Evolutionary conservation across 2,113 vertebrate genomes (phyloP).

Genomic region (Collichthys lucidus): DNA sequence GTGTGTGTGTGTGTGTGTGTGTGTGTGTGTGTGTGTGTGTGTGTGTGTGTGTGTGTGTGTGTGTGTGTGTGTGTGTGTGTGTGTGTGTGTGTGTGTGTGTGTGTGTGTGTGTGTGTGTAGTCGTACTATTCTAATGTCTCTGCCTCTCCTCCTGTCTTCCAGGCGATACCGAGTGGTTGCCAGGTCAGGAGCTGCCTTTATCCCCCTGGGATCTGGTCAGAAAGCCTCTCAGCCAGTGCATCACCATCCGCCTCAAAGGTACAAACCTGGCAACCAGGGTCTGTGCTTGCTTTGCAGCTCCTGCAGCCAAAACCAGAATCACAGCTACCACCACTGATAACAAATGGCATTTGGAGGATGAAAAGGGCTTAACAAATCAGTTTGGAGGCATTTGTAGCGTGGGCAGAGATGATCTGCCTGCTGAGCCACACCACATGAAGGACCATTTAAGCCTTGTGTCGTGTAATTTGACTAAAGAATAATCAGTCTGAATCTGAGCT

Average conservation of each 20-base stretch:
- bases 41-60: constrained; percentile 5
- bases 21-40: constrained; percentile 5
- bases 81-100: constrained; percentile 5
- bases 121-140: background rate
- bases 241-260: constrained; percentile 86
- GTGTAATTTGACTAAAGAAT: constrained; percentile 1
- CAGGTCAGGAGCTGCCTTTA: constrained; percentile 86
- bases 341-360: constrained; percentile 45
- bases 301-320: constrained; percentile 10
- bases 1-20: constrained; percentile 9
- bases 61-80: constrained; percentile 9
- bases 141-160: constrained; percentile 41
- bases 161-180: constrained; percentile 90
- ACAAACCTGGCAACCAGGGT: constrained; percentile 19
- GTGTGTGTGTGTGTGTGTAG: background rate
- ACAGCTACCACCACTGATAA: constrained; percentile 18
- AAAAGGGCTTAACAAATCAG: constrained; percentile 28
- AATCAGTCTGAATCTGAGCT: background rate
- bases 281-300: background rate
- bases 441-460: background rate
- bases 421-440: constrained; percentile 21
- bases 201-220: constrained; percentile 93
- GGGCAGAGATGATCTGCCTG: constrained; percentile 14
- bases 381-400: constrained; percentile 19
- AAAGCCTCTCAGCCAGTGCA: constrained; percentile 86